phyloP scores from a whole-genome alignment of 2,888 invertebrate genomes.

The Synergus umbraculus region DNA sequence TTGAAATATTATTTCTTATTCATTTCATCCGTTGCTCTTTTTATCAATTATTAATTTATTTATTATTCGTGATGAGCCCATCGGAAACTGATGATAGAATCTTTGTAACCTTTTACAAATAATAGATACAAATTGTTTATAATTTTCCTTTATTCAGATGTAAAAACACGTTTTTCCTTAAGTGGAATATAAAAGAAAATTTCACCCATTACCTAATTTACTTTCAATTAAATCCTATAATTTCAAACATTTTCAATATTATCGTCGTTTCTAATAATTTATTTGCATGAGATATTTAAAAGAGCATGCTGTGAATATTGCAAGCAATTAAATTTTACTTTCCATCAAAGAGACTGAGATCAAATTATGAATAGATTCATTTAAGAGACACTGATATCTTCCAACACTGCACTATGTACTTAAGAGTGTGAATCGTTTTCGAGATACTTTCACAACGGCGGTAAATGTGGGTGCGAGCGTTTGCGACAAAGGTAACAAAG shows the following conservation, averaged over 20 bases:
- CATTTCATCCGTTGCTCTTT: too few relatives aligned
- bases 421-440: neutral
- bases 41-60: too few relatives aligned
- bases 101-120: too few relatives aligned
- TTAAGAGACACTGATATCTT: neutral
- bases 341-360: neutral
- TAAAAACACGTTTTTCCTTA: neutral
- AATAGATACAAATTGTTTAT: neutral
- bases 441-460: neutral
- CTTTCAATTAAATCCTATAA: neutral
- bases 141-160: neutral
- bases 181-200: neutral
- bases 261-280: neutral
- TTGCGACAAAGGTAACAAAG: neutral
- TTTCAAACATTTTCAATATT: neutral
- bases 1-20: too few relatives aligned
- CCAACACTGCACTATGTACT: neutral
- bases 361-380: neutral
- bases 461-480: neutral
- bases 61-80: too few relatives aligned
- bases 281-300: neutral
- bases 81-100: too few relatives aligned
- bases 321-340: constrained; percentile 9
- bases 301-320: neutral
- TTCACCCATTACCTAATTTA: neutral